These are phyloP conservation scores for Lucifuga dentata DNA, from an alignment of 2,113 vertebrate species.

Conservation along the genomic window DNA sequence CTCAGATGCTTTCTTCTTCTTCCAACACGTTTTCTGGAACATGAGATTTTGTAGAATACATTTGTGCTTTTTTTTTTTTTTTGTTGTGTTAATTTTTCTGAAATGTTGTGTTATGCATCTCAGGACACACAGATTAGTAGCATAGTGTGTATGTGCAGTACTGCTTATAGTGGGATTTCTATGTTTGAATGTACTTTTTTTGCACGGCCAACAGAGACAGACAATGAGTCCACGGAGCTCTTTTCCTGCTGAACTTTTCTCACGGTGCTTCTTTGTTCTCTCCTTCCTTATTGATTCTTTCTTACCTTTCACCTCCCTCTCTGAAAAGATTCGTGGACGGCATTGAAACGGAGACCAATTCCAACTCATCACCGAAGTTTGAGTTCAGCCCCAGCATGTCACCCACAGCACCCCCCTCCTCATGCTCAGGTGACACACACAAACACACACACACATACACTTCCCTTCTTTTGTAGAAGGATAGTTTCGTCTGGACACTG, in stretches of 20 bases:
- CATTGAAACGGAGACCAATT: slow-evolving; percentile 82
- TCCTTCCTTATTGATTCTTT: background rate
- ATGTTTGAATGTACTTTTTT: background rate
- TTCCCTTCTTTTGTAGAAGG: no score
- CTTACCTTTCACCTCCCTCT: background rate
- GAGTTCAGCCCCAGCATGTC: slow-evolving; percentile 81
- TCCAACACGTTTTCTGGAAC: no score
- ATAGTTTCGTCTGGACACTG: no score
- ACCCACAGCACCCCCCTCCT: slow-evolving; percentile 66
- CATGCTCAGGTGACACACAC: slow-evolving; percentile 65
- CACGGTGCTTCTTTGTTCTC: no score
- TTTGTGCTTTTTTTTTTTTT: no score
- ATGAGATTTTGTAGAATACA: no score
- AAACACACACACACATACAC: slow-evolving; percentile 14
- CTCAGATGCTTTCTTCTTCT: no score
- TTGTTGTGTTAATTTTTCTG: background rate
- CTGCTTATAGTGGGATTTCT: background rate
- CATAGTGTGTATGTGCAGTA: background rate
- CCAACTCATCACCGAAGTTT: slow-evolving; percentile 79
- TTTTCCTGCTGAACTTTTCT: no score
- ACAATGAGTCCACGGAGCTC: no score
- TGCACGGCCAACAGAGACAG: background rate
- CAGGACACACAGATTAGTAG: slow-evolving; percentile 7
- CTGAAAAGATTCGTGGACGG: slow-evolving; percentile 84
- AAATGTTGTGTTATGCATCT: background rate